Evolutionary conservation across 2,888 invertebrate genomes (phyloP).

Genomic region (Sinohyriopsis cumingii): DNA sequence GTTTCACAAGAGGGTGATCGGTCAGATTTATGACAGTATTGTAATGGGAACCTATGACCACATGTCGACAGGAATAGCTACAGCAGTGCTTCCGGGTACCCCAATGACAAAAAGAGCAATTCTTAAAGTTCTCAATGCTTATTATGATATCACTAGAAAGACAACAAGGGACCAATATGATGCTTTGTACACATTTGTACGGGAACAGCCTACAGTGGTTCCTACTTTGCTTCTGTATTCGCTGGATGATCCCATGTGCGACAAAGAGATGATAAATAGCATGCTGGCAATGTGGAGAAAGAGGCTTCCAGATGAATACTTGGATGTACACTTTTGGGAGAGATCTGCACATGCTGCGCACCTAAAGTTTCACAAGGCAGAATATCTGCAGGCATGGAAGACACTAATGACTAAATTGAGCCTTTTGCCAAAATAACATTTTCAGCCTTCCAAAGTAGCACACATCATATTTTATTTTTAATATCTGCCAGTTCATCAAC

Average conservation of each 20-base stretch:
- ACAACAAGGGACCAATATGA: conserved; percentile 43
- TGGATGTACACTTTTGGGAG: conserved; percentile 30
- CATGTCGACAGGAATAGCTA: conserved; percentile 46
- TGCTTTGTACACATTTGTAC: conserved; percentile 32
- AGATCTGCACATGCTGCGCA: conserved; percentile 45
- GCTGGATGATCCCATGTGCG: conserved; percentile 47
- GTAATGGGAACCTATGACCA: conserved; percentile 44
- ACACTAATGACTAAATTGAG: conserved; percentile 19
- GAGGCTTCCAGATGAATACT: conserved; percentile 22
- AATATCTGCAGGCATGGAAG: conserved; percentile 31
- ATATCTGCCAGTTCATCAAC: too few species aligned
- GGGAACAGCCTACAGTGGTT: conserved; percentile 25
- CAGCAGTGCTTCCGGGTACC: conserved; percentile 18
- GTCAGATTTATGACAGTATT: conserved; percentile 53
- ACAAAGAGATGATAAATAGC: conserved; percentile 24
- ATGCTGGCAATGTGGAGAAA: conserved; percentile 33
- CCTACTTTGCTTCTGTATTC: conserved; percentile 42
- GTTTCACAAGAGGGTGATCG: conserved; percentile 32
- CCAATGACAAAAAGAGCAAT: conserved; percentile 18
- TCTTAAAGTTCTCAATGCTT: conserved; percentile 19
- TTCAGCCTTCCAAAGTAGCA: too few species aligned
- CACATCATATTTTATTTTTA: too few species aligned
- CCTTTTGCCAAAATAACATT: not conserved
- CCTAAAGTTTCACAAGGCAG: conserved; percentile 33
- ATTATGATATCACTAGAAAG: conserved; percentile 35